Evolutionary conservation across 1,140 invertebrate genomes (phyloP), one percentile per base, ranked within the genome.

Genomic region (Leptonema lineaticorne): DNA sequence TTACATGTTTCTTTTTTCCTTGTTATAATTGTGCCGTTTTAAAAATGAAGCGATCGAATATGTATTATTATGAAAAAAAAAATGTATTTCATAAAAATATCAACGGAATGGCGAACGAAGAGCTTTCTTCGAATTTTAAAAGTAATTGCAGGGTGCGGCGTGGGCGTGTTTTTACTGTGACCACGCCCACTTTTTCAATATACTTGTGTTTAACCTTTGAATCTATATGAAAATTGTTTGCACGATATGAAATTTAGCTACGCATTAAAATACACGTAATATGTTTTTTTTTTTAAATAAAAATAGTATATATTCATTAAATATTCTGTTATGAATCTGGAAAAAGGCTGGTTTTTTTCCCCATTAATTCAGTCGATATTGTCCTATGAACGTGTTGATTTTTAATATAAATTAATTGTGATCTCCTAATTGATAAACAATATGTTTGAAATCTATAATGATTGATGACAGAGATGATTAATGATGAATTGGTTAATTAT

Each of bases 141-240:
- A 45, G 57, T 22, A 70, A 70, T 30, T 37, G 57, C 20, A n/a
- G 58, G 69, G 69, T 64, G 69, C 60, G 33, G 69, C 69, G 57
- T 33, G 56, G 69, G 66, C 50, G 66, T 65, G 46, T 9, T n/a
- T 62, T 60, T 26, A 11, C 20, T n/a, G 16, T 3, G n/a, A 46
- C 60, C 69, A 68, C 69, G 69, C 69, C 69, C 66, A 70, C 45
- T 56, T 53, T 53, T 45, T 46, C 56, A 30, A 68, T 71, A 68
- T 71, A 71, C n/a, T n/a, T n/a, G n/a, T n/a, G n/a, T 71, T 71
- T 64, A 67, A 37, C 27, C n/a, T 14, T 24, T 24, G 11, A 53
- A 53, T 53, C 37, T 41, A 16, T 11, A 11, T 16, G 11, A 41
- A 41, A 9, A 41, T 11, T 11, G 37, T 41, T 11, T 11, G 16